phyloP scores from a whole-genome alignment of 2,888 invertebrate species.

The Cryptocheilus praepositus region DNA sequence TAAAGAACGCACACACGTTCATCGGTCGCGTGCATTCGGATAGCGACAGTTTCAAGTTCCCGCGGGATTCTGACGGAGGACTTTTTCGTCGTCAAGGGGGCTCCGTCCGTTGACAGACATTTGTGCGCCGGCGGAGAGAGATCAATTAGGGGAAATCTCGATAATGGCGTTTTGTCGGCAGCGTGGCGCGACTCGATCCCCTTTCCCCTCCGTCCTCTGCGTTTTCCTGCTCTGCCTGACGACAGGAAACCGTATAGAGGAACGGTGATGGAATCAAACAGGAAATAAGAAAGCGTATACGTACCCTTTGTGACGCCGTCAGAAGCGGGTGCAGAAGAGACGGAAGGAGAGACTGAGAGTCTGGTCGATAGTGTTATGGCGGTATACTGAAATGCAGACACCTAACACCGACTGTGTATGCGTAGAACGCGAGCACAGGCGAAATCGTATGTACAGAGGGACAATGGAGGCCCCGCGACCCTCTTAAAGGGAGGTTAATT shows the following conservation, averaged over 20 bases:
- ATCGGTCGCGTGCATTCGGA: no score
- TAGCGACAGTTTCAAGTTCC: neutral
- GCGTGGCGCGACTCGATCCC: slow-evolving; percentile 18
- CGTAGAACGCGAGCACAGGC: slow-evolving; percentile 23
- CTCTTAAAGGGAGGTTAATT: slow-evolving; percentile 66
- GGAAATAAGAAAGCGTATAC: slow-evolving; percentile 60
- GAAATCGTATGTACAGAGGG: slow-evolving; percentile 58
- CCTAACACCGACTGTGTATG: slow-evolving; percentile 14
- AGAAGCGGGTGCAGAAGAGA: slow-evolving; percentile 12
- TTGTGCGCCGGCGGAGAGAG: slow-evolving; percentile 44
- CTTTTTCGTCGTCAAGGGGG: slow-evolving; percentile 23
- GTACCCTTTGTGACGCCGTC: slow-evolving; percentile 35
- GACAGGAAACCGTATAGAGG: slow-evolving; percentile 45
- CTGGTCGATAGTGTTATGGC: slow-evolving; percentile 44
- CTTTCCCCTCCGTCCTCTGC: neutral
- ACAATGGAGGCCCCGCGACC: slow-evolving; percentile 57
- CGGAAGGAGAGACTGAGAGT: slow-evolving; percentile 19
- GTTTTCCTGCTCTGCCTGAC: slow-evolving; percentile 14
- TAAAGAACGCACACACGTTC: no score
- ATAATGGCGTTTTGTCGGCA: slow-evolving; percentile 60
- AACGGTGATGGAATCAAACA: slow-evolving; percentile 51
- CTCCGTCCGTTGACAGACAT: slow-evolving; percentile 20
- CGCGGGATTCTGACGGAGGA: neutral
- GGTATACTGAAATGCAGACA: slow-evolving; percentile 27
- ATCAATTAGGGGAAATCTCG: slow-evolving; percentile 67